Conservation (phyloP, 1,140 invertebrate species). For the Neodiprion fabricii region DNA sequence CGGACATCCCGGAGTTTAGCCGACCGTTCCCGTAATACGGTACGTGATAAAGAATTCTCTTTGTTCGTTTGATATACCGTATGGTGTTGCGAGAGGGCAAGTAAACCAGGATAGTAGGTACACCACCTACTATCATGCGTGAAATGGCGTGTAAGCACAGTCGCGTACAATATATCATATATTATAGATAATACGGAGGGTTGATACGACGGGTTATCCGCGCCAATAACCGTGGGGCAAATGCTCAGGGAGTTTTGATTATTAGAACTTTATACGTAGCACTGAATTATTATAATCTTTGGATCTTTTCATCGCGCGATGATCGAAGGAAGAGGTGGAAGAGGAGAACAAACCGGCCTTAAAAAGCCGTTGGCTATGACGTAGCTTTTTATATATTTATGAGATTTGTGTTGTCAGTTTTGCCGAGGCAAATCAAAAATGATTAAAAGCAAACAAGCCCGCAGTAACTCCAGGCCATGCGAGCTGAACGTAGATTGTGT, state of each 20-base stretch:
- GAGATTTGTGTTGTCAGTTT: slow-evolving; percentile 47
- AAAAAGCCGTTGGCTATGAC: not conserved
- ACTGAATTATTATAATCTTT: not conserved
- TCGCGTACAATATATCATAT: too few relatives aligned
- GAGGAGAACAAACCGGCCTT: not conserved
- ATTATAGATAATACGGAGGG: too few relatives aligned
- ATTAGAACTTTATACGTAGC: not conserved
- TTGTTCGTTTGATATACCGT: not conserved
- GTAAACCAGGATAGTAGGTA: not conserved
- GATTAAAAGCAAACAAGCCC: slow-evolving; percentile 58
- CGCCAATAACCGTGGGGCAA: too few relatives aligned
- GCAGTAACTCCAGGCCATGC: slow-evolving; percentile 15
- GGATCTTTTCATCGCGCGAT: not conserved
- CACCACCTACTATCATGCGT: not conserved
- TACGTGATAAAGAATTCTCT: not conserved
- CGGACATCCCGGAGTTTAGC: not conserved
- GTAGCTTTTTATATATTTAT: slow-evolving; percentile 56
- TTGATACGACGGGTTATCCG: not conserved
- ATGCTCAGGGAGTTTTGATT: not conserved
- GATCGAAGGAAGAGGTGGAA: not conserved
- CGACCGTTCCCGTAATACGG: not conserved
- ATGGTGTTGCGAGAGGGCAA: too few relatives aligned
- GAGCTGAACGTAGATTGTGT: not conserved
- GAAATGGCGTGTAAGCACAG: too few relatives aligned
- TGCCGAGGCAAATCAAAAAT: slow-evolving; percentile 47